Evolutionary conservation across 2,113 vertebrate genomes (phyloP), one percentile per base, ranked within the genome.

Genomic region (Eurystomus gularis): DNA sequence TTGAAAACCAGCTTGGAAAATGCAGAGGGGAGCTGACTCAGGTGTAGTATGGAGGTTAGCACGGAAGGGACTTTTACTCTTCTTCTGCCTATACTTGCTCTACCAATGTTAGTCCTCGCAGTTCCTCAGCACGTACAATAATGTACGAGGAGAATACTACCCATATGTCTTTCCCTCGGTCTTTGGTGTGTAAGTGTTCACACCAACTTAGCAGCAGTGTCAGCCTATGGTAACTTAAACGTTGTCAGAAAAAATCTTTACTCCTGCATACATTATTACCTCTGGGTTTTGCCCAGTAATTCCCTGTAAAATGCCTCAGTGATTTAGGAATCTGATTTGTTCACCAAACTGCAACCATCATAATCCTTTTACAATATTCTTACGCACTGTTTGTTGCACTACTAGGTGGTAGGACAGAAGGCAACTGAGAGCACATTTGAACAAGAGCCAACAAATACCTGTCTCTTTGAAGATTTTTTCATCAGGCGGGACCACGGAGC

Each of bases 401-500:
- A 39, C 17, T 44, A 78, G 11, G 37, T 46, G 75, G 52, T 15
- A 94, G 65, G n/a, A 70, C 28, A 82, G 61, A 57, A 76, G 24
- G 66, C 42, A 86, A 60, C 13, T 33, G 35, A 66, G 65, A 55
- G n/a, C 11, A 10, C 46, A 71, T 8, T 61, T 71, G 37, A 84
- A 72, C 18, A 9, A 11, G 6, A 42, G 24, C 1, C 21, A 72
- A 26, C 15, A 6, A 75, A 90, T 73, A 99, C 99, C 99, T 5
- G 98, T 99, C 95, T 99, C 99, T 93, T 99, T 99, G 98, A 99
- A 99, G 95, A 99, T 97, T 97, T 98, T 99, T 84, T 99, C 99
- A 5, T 99, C 99, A 0, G 99, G 99, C 49, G 98, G 99, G 29
- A 99, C 98, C 14, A 99, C 99, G 0, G 99, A 99, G 95, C 99